Base-by-base conservation (phyloP, 2,113 vertebrate species). In the Nyctibius bracteatus region DNA sequence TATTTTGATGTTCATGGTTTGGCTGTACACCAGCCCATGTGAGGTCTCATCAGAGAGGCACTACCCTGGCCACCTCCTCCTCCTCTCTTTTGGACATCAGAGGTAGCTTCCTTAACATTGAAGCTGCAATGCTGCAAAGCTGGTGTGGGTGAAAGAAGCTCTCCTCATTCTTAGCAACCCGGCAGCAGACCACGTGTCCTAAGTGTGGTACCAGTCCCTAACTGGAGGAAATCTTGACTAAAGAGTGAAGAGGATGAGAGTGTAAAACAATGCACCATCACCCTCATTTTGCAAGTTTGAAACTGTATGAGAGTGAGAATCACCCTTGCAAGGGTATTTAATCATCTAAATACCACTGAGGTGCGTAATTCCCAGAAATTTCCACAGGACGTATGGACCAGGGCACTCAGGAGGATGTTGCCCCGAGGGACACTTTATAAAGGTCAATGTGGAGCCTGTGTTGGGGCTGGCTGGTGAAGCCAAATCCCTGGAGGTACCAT, bases 1-100 rank as follows among this genome's bases (percentile, higher is more conserved):
- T 84, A 54, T 70, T 86, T 82, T 79, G 27, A 52, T 47, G 44
- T 90, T 88, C 39, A 25, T 70, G 73, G 22, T 72, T 95, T 73
- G 85, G 80, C 91, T 96, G 61, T 89, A 92, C 94, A 85, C 12
- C 24, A 77, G 35, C 10, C 30, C 25, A 5, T 22, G 41, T 66
- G 31, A 86, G 43, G 15, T 79, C 11, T 3, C 37, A 72, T 65
- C 31, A 65, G 49, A 72, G 23, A 85, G 35, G 19, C n/a, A 79
- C 55, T 74, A 22, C 18, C 6, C 14, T 43, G 39, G 31, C 27
- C 73, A 85, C 22, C 37, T 72, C 79, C 33, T 91, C 25, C 57
- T 81, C 71, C 63, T 94, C 33, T n/a, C 23, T 33, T 70, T 61
- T 41, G 49, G 35, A 67, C 49, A 59, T 20, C 12, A 58, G 31